phyloP scores from a whole-genome alignment of 2,888 invertebrate genomes.

The Xestobium rufovillosum region DNA sequence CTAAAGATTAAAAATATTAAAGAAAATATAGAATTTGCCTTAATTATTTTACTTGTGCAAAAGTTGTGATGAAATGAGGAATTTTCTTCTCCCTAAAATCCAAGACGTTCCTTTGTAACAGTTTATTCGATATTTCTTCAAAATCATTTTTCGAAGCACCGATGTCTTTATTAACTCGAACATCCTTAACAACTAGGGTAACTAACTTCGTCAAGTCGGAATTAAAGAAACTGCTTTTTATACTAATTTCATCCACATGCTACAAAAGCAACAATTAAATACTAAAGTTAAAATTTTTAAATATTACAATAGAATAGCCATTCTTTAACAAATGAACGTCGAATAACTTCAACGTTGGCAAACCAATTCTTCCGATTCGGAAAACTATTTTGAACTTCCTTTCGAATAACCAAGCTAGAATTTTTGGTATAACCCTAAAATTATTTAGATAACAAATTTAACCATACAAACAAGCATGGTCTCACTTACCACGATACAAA shows the following conservation, averaged over 20 bases:
- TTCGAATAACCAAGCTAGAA: constrained; percentile 73
- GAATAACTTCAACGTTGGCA: constrained; percentile 69
- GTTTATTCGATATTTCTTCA: constrained; percentile 33
- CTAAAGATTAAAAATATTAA: constrained; percentile 49
- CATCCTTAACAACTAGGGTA: constrained; percentile 73
- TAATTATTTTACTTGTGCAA: constrained; percentile 63
- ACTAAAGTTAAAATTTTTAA: constrained; percentile 2
- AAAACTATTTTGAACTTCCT: constrained; percentile 72
- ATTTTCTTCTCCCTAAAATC: constrained; percentile 71
- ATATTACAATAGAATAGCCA: constrained; percentile 45
- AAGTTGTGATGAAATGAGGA: constrained; percentile 70
- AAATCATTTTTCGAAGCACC: no score
- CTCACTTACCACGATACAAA: constrained; percentile 42
- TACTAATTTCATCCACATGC: constrained; percentile 79
- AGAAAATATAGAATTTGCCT: constrained; percentile 2
- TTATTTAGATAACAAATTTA: constrained; percentile 12
- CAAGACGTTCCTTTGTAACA: no score
- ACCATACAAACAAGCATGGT: constrained; percentile 6
- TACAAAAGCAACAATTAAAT: constrained; percentile 38
- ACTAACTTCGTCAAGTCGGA: constrained; percentile 80
- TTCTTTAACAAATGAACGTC: constrained; percentile 76
- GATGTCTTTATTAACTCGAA: constrained; percentile 73
- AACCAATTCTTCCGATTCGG: constrained; percentile 72
- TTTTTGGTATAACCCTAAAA: constrained; percentile 66
- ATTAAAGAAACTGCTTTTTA: constrained; percentile 81